Base-by-base conservation (phyloP, 2,888 invertebrate genomes). In the Caenorhabditis uteleia region DNA sequence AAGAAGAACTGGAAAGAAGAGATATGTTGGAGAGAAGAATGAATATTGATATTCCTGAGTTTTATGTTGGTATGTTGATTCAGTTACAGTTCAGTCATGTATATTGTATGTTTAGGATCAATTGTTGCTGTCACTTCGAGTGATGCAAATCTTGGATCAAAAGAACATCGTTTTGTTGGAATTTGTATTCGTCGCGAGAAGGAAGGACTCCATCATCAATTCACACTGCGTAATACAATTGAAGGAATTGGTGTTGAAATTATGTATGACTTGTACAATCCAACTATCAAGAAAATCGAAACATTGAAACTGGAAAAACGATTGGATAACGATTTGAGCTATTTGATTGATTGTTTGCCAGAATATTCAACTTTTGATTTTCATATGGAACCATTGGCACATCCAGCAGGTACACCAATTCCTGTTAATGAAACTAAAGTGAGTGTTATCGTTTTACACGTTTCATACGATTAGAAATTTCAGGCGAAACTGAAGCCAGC, bases 301-400 rank as follows among this genome's bases (percentile, higher is more conserved):
- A 91, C 95, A 2, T 85, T 99, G 14, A 89, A 90, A 31, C 87
- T 98, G 31, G 97, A 98, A 84, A 95, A 92, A 84, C 88, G 97
- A 48, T 85, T 97, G 20, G 98, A 99, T 85, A 89, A 91, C 25
- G 89, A 91, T 78, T 86, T 99, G 44, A 87, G 89, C 16, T 99
- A 97, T 84, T 87, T 99, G 45, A 74, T 91, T 50, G 86, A 76
- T 87, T 91, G 93, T 2, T 87, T 91, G 36, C 90, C 90, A 0
- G 91, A 95, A 84, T 94, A 91, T 84, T 69, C 69, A 83, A 95
- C 93, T 2, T 90, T 98, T 83, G 90, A 93, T 70, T 87, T 91
- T 55, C 91, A 95, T 81, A 92, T 97, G 92, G 91, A 93, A 78
- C 87, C 89, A 1, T 92, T 92, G 83, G 84, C 90, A 36, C 83